These are phyloP conservation scores for Darevskia nairensis DNA, from an alignment of 2,797 vertebrate genomes.

Conservation along the genomic window DNA sequence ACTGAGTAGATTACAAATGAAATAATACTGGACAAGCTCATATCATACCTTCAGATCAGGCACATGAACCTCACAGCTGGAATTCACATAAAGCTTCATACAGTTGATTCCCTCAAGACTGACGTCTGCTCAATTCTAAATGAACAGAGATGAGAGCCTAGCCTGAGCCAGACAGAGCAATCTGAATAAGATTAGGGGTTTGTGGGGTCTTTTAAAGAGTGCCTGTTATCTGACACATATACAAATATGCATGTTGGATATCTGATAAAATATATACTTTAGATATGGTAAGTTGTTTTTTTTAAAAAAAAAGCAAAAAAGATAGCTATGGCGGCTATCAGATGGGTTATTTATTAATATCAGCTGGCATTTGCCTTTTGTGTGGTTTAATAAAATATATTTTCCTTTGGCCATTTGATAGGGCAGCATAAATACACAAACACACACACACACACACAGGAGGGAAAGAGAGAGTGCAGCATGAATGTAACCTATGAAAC, in stretches of 20 bases:
- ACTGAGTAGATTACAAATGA: neutral
- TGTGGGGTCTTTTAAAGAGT: neutral
- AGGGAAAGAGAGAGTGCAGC: neutral
- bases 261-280: conserved; percentile 13
- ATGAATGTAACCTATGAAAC: neutral
- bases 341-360: neutral
- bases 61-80: neutral
- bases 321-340: neutral
- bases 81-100: neutral
- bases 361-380: conserved; percentile 45
- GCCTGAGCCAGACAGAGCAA: neutral
- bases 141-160: neutral
- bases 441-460: no score
- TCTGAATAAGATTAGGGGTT: neutral
- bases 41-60: neutral
- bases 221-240: no score
- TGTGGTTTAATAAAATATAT: neutral
- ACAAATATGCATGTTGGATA: neutral
- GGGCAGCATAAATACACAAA: conserved; percentile 21
- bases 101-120: neutral
- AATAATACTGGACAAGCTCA: neutral
- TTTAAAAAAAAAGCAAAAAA: neutral
- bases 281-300: neutral
- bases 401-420: neutral
- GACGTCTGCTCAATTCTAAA: neutral